Evolutionary conservation across 2,888 invertebrate genomes (phyloP).

Genomic region (Drosophila engyochracea): DNA sequence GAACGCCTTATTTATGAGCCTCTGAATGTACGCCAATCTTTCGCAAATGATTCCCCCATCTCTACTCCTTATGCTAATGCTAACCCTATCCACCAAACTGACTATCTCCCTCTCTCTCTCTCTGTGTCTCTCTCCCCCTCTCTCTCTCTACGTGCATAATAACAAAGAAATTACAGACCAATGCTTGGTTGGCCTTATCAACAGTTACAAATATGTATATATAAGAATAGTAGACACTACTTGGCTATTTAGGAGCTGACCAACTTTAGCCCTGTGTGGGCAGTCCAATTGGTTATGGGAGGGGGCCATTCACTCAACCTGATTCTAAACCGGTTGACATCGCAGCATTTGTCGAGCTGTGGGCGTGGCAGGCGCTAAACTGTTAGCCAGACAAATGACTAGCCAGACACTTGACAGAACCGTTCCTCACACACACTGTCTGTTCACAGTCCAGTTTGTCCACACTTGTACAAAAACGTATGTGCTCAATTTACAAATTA

Average conservation of each 20-base stretch:
- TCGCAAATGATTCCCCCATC: neutral
- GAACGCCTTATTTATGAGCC: conserved; percentile 25
- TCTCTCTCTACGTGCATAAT: conserved; percentile 25
- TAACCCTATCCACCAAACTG: neutral
- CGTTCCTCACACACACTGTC: conserved; percentile 9
- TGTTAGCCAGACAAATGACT: conserved; percentile 66
- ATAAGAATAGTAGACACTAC: conserved; percentile 9
- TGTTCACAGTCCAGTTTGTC: conserved; percentile 14
- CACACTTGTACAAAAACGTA: neutral
- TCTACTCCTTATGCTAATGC: neutral
- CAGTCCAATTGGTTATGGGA: neutral
- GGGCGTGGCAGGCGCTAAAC: conserved; percentile 53
- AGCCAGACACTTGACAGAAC: conserved; percentile 39
- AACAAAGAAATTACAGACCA: conserved; percentile 28
- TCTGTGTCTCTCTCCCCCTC: too few species aligned
- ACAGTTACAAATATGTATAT: neutral
- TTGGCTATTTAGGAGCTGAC: conserved; percentile 19
- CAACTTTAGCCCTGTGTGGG: conserved; percentile 14
- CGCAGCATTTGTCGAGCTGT: conserved; percentile 47
- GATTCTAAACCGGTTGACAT: conserved; percentile 56
- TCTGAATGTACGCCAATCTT: conserved; percentile 17
- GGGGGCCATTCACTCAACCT: conserved; percentile 32
- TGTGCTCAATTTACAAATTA: neutral
- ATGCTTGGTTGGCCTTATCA: conserved; percentile 25
- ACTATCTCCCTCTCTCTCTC: neutral